A percentile compares a stretch with the other conserved stretches of the same genome.
Conservation (phyloP, 23 tunicate genomes). For the Styela clava region DNA sequence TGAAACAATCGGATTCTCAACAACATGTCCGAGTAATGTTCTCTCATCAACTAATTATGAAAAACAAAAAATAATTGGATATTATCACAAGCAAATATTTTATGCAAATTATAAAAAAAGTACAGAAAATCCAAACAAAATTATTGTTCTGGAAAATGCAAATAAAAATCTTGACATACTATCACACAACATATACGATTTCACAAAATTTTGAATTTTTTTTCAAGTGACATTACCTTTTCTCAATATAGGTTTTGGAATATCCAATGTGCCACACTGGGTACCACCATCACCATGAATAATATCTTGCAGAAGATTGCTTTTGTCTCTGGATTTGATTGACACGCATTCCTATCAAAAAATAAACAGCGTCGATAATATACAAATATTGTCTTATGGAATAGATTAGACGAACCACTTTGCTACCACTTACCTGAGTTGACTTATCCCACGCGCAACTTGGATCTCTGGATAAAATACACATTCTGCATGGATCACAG, state of each 20-base stretch:
- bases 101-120: too few relatives aligned
- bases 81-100: too few relatives aligned
- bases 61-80: too few relatives aligned
- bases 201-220: too few relatives aligned
- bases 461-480: conserved; percentile 78
- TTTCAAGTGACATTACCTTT: too few relatives aligned
- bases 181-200: too few relatives aligned
- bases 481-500: conserved; percentile 82
- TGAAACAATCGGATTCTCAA: conserved; percentile 33
- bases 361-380: background rate
- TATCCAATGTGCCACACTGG: conserved; percentile 1
- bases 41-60: conserved; percentile 14
- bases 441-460: conserved; percentile 63
- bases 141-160: too few relatives aligned
- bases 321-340: conserved; percentile 1
- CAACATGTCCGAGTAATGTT: conserved; percentile 29
- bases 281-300: conserved; percentile 17
- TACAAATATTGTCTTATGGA: background rate
- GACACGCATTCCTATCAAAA: conserved; percentile 18
- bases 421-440: conserved; percentile 41
- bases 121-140: too few relatives aligned
- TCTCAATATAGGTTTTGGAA: background rate
- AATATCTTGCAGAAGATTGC: conserved; percentile 33
- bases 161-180: too few relatives aligned
- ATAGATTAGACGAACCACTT: background rate